A percentile compares a stretch with the other conserved stretches of the same genome.
Evolutionary conservation across 2,888 invertebrate genomes (phyloP).

Genomic region (Automeris io): DNA sequence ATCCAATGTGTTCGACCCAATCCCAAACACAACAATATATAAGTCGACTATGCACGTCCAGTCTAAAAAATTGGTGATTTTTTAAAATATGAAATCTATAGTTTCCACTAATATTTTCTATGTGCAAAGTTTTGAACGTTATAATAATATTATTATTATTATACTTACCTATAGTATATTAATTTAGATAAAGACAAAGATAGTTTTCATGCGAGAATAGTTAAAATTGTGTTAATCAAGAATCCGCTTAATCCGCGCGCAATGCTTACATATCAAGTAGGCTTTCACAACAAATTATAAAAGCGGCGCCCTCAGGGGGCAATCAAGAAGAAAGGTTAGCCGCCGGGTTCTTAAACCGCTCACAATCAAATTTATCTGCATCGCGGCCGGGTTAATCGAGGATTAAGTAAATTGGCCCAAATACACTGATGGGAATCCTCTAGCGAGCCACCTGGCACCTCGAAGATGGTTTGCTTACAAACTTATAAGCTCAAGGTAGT

Average conservation of each 20-base stretch:
- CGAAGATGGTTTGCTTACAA: constrained; percentile 21
- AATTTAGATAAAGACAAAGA: neutral
- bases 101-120: no score
- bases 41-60: no score
- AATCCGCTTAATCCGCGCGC: neutral
- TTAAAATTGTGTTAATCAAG: neutral
- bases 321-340: constrained; percentile 44
- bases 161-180: no score
- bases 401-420: constrained; percentile 39
- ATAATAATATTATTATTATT: neutral
- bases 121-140: no score
- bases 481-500: constrained; percentile 23
- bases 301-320: constrained; percentile 23
- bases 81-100: no score
- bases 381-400: constrained; percentile 41
- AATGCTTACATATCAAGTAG: constrained; percentile 1
- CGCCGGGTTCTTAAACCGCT: constrained; percentile 38
- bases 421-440: constrained; percentile 35
- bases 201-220: neutral
- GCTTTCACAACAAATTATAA: constrained; percentile 3
- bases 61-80: no score
- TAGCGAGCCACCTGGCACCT: constrained; percentile 13
- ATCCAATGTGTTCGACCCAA: no score
- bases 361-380: constrained; percentile 50
- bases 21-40: no score